Evolutionary conservation across 2,113 vertebrate genomes (phyloP).

Genomic region (Noturus placidus): DNA sequence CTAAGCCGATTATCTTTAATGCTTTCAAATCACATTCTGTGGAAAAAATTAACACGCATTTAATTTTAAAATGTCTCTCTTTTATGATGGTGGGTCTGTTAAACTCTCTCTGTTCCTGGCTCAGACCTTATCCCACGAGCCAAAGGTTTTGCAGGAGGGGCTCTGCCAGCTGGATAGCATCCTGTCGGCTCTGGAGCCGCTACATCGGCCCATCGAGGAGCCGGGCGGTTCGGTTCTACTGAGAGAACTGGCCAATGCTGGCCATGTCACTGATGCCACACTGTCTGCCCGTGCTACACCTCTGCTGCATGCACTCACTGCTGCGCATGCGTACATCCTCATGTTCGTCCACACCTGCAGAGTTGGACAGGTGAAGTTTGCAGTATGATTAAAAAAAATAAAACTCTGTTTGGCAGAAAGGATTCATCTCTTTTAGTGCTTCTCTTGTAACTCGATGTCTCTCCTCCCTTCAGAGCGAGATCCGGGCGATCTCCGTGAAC

Average conservation of each 20-base stretch:
- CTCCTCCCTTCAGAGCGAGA: slow-evolving; percentile 81
- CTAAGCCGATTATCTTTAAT: background rate
- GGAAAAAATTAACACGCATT: background rate
- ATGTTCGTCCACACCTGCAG: slow-evolving; percentile 97
- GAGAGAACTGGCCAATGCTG: slow-evolving; percentile 86
- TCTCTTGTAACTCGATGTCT: background rate
- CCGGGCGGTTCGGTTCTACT: slow-evolving; percentile 91
- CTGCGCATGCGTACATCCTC: slow-evolving; percentile 96
- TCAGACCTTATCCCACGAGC: slow-evolving; percentile 93
- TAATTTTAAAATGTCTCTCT: background rate
- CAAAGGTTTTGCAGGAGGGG: slow-evolving; percentile 92
- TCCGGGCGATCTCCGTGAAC: slow-evolving; percentile 92
- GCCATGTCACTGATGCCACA: slow-evolving; percentile 86
- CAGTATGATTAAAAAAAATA: background rate
- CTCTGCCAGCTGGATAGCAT: slow-evolving; percentile 90
- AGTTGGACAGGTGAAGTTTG: slow-evolving; percentile 84
- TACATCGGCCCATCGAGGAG: slow-evolving; percentile 91
- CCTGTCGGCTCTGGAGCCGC: slow-evolving; percentile 85
- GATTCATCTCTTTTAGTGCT: background rate
- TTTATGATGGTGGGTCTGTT: background rate
- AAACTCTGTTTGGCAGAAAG: background rate
- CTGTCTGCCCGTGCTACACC: slow-evolving; percentile 92
- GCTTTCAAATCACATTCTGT: background rate
- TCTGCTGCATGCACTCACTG: slow-evolving; percentile 88
- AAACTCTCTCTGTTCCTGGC: slow-evolving; percentile 11